These are phyloP conservation scores for Palloptera scutellata DNA, from an alignment of 2,888 invertebrate genomes.

Conservation along the genomic window DNA sequence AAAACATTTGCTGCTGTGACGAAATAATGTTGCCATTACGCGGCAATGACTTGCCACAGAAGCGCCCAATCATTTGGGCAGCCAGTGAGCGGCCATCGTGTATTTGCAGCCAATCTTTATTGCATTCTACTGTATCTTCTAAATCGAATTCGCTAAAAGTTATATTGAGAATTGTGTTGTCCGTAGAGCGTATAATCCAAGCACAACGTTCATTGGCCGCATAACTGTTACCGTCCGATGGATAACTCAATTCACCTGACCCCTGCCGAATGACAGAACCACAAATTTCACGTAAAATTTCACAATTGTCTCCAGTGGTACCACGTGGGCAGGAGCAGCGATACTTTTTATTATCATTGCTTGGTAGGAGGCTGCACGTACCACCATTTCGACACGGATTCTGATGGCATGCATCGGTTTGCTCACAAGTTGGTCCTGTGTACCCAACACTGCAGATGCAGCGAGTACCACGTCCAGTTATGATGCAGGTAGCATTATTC, in stretches of 20 bases:
- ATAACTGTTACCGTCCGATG: conserved; percentile 66
- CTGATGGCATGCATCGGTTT: conserved; percentile 71
- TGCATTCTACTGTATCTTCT: conserved; percentile 68
- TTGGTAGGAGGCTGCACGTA: conserved; percentile 67
- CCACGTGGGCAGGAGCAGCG: conserved; percentile 73
- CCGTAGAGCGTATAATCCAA: conserved; percentile 77
- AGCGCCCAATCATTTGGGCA: conserved; percentile 77
- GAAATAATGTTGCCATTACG: conserved; percentile 76
- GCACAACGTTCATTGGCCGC: conserved; percentile 76
- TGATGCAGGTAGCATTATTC: conserved; percentile 66
- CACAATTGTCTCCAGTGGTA: conserved; percentile 75
- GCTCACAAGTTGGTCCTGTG: conserved; percentile 69
- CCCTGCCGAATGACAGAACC: conserved; percentile 67
- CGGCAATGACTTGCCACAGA: conserved; percentile 78
- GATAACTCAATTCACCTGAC: conserved; percentile 73
- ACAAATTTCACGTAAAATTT: conserved; percentile 69
- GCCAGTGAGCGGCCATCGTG: conserved; percentile 83
- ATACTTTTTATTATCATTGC: conserved; percentile 46
- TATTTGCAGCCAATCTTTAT: conserved; percentile 79
- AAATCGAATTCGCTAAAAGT: conserved; percentile 81
- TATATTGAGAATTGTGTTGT: conserved; percentile 76
- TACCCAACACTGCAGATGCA: conserved; percentile 58
- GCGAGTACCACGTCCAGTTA: conserved; percentile 47
- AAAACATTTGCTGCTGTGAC: conserved; percentile 77
- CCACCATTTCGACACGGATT: conserved; percentile 87